Base-by-base conservation (phyloP, 2,888 invertebrate species). In the Thymelicus acteon region DNA sequence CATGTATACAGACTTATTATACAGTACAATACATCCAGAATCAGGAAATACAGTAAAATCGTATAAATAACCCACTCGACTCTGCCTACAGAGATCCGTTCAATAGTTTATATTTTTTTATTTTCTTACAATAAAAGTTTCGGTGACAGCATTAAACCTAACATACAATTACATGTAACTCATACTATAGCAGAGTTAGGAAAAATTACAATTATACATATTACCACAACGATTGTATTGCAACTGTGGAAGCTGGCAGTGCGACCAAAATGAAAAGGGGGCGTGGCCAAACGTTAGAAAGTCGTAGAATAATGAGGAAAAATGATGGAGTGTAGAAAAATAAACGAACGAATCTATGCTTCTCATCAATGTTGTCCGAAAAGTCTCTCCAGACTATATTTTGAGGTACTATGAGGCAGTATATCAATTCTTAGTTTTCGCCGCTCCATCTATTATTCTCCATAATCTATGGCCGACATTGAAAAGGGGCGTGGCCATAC, bases 171-270 rank as follows among this genome's bases (percentile, higher is more conserved):
- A 69, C 62, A 63, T 57, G 47, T 49, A 70, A 70, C 69, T 64
- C 63, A 64, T 70, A 70, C 69, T 60, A 60, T 63, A 69, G 69
- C 69, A 60, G 69, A 70, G 69, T 70, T 70, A 70, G 69, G 69
- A 63, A 64, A 69, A 70, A 64, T 63, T 70, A 70, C 64, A 63
- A 70, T 70, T 70, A 70, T 60, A 70, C 69, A 69, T 69, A 61
- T 67, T 67, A 61, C 60, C 54, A 61, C 68, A 8, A 61, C 68
- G 44, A 12, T 39, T 0, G 37, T 31, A 24, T 67, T 7, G n/a
- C 10, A 13, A 6, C 60, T 52, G 60, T 61, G 67, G 40, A 19
- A 40, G 40, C 4, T 19, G 47, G 7, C 47, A 12, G 7, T 47
- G 49, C 8, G 49, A 3, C 49, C 15, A 12, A 8, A 10, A 44